phyloP scores from a whole-genome alignment of 1,140 invertebrate species.

The Notospermus geniculatus region DNA sequence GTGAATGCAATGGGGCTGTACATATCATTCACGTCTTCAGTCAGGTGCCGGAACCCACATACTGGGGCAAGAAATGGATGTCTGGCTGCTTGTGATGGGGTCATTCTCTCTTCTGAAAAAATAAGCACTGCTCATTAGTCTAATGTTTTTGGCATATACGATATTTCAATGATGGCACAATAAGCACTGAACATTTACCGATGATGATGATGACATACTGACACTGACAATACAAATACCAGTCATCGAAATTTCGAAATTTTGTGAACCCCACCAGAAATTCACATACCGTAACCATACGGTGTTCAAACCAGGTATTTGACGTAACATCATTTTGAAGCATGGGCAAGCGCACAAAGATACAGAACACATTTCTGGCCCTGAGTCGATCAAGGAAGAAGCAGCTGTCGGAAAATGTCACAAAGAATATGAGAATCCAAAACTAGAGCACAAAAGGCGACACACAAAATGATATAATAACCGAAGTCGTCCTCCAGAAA shows the following conservation, averaged over 20 bases:
- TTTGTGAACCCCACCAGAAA: not conserved
- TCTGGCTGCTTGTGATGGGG: conserved; percentile 4
- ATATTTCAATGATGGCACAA: not conserved
- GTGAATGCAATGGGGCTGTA: not conserved
- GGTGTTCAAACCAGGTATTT: too few relatives aligned
- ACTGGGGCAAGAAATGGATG: conserved; percentile 6
- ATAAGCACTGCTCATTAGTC: too few relatives aligned
- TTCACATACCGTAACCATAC: not conserved
- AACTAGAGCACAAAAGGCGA: too few relatives aligned
- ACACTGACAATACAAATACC: not conserved
- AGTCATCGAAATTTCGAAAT: not conserved
- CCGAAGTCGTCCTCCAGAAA: too few relatives aligned
- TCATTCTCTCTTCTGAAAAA: conserved; percentile 7
- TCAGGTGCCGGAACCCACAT: not conserved
- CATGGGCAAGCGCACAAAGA: too few relatives aligned
- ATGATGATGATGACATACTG: not conserved
- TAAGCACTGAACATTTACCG: not conserved
- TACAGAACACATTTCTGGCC: too few relatives aligned
- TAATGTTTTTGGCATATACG: too few relatives aligned
- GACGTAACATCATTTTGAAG: too few relatives aligned
- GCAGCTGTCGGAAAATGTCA: too few relatives aligned
- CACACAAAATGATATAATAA: too few relatives aligned
- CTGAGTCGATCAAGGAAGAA: too few relatives aligned
- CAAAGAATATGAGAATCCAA: too few relatives aligned
- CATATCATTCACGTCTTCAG: not conserved